A percentile compares a stretch with the other conserved stretches of the same genome.
phyloP scores from a whole-genome alignment of 2,797 vertebrate genomes.

The Octomys mimax region DNA sequence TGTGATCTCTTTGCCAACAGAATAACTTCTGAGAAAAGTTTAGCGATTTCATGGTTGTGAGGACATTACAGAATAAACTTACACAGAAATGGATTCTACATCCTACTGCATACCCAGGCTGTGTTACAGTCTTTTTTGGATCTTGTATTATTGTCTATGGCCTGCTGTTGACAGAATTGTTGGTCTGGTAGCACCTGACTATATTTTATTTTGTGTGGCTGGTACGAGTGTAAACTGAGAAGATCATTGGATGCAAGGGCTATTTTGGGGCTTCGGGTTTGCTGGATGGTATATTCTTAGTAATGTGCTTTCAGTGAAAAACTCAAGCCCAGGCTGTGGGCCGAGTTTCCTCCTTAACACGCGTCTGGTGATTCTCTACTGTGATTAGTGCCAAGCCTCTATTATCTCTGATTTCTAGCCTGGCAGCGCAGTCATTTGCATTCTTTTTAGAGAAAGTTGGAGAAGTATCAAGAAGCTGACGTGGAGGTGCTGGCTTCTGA shows the following conservation, averaged over 20 bases:
- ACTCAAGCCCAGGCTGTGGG: background rate
- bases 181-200: background rate
- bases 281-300: constrained; percentile 67
- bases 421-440: background rate
- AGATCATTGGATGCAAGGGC: constrained; percentile 33
- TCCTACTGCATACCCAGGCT: background rate
- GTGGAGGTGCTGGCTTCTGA: background rate
- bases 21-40: background rate
- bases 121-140: background rate
- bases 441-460: background rate
- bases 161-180: background rate
- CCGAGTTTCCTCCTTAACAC: constrained; percentile 33
- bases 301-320: constrained; percentile 33
- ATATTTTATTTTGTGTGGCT: constrained; percentile 58
- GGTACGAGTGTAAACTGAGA: constrained; percentile 74
- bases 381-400: background rate
- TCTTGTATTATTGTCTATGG: background rate
- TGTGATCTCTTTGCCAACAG: background rate
- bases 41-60: background rate
- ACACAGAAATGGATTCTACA: no score
- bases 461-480: background rate
- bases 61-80: background rate
- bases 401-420: background rate
- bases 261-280: constrained; percentile 72
- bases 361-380: background rate